Conservation (phyloP, 2,113 vertebrate genomes). For the Ophiodon elongatus region DNA sequence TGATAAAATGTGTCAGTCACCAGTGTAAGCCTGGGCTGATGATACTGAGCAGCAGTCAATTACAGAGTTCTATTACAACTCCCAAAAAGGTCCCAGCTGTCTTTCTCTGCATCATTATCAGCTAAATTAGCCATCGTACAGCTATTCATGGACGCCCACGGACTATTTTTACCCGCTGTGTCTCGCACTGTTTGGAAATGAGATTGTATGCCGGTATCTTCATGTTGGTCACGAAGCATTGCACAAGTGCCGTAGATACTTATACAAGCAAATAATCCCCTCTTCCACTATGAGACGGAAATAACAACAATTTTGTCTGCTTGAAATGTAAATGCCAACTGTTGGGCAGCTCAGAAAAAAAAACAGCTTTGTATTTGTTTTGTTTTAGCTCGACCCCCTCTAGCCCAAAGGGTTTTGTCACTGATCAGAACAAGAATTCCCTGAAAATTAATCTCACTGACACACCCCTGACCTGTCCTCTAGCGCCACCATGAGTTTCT, state of each 20-base stretch:
- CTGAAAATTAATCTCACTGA: not conserved
- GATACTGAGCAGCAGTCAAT: constrained; percentile 75
- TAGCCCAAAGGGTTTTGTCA: not conserved
- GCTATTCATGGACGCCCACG: constrained; percentile 47
- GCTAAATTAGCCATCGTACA: constrained; percentile 72
- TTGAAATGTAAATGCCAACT: not conserved
- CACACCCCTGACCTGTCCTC: not conserved
- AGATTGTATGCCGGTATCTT: constrained; percentile 28
- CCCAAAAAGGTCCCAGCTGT: constrained; percentile 80
- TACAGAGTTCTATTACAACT: constrained; percentile 78
- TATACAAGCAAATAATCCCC: not conserved
- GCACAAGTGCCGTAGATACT: not conserved
- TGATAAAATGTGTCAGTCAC: constrained; percentile 82
- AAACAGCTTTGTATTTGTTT: not conserved
- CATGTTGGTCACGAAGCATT: constrained; percentile 23
- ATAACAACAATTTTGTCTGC: not conserved
- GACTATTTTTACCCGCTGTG: constrained; percentile 66
- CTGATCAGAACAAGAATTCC: not conserved
- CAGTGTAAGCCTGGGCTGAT: constrained; percentile 53
- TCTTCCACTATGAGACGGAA: not conserved
- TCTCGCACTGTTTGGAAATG: constrained; percentile 52
- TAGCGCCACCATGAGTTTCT: not conserved
- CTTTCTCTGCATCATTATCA: constrained; percentile 78
- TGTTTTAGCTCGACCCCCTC: not conserved
- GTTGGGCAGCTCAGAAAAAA: not conserved